phyloP scores from a whole-genome alignment of 2,113 vertebrate genomes.

The Dipodomys spectabilis region DNA sequence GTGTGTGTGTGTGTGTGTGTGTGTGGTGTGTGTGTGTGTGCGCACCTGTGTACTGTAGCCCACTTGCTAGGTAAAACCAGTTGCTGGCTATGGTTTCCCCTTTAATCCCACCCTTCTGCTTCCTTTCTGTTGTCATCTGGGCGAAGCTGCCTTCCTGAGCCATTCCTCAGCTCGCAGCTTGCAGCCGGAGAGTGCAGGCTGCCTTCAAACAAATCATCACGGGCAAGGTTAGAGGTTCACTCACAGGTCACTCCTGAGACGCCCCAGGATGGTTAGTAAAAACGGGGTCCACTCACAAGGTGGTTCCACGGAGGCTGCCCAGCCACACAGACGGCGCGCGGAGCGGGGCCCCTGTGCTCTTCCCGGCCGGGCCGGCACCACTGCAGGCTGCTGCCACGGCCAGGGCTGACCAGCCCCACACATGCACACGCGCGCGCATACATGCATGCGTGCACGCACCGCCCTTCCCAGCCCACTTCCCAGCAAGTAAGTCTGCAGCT shows the following conservation, averaged over 20 bases:
- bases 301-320: too few relatives aligned
- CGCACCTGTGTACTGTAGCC: constrained; percentile 57
- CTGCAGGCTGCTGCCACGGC: too few relatives aligned
- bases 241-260: constrained; percentile 93
- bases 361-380: too few relatives aligned
- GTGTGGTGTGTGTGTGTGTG: constrained; percentile 84
- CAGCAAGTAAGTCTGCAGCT: too few relatives aligned
- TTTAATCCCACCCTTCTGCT: constrained; percentile 86
- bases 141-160: constrained; percentile 90
- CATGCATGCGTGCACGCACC: too few relatives aligned
- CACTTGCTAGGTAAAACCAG: constrained; percentile 85
- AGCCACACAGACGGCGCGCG: too few relatives aligned
- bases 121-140: constrained; percentile 99
- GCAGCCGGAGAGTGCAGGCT: constrained; percentile 97
- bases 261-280: constrained; percentile 86
- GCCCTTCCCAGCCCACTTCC: too few relatives aligned
- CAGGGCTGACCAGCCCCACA: too few relatives aligned
- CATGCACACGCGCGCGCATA: too few relatives aligned
- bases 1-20: constrained; percentile 86
- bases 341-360: too few relatives aligned
- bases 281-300: constrained; percentile 80
- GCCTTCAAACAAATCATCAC: constrained; percentile 99
- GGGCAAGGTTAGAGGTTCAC: constrained; percentile 97
- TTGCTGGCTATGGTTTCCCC: constrained; percentile 78
- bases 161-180: constrained; percentile 86